Conservation (phyloP, 2,888 invertebrate species). For the Leptothorax acervorum region DNA sequence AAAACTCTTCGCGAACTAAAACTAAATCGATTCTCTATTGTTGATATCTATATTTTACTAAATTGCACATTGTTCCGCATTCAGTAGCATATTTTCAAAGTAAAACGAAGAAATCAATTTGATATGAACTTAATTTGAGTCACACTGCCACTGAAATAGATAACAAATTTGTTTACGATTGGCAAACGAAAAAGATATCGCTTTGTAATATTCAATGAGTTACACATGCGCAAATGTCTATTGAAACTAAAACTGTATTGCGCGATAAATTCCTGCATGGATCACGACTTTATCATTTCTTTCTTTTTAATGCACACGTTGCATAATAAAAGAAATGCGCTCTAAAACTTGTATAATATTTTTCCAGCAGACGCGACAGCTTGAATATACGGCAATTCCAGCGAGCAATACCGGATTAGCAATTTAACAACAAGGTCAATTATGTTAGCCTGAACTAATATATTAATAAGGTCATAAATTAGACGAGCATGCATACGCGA, state of each 20-base stretch:
- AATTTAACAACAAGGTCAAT: slow-evolving; percentile 70
- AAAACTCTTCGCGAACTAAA: slow-evolving; percentile 4
- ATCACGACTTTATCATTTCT: not conserved
- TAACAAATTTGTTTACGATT: not conserved
- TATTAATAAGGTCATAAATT: slow-evolving; percentile 61
- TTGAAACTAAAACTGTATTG: not conserved
- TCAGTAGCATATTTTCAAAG: not conserved
- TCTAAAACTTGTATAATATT: not conserved
- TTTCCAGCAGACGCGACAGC: not conserved
- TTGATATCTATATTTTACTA: not conserved
- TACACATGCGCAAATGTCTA: not conserved
- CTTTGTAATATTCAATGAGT: not conserved
- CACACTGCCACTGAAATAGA: not conserved
- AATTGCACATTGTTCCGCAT: no score
- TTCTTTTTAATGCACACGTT: not conserved
- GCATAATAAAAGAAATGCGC: not conserved
- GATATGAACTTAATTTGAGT: not conserved
- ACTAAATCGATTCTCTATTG: not conserved
- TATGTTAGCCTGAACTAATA: slow-evolving; percentile 59
- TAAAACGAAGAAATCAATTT: not conserved
- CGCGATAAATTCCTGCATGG: not conserved
- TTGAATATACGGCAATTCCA: slow-evolving; percentile 47
- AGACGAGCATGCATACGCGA: not conserved
- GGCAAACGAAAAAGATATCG: not conserved
- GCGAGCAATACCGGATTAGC: slow-evolving; percentile 59